Evolutionary conservation across 2,797 vertebrate genomes (phyloP), one percentile per base, ranked within the genome.

Genomic region (Bryconaethiops microstoma): DNA sequence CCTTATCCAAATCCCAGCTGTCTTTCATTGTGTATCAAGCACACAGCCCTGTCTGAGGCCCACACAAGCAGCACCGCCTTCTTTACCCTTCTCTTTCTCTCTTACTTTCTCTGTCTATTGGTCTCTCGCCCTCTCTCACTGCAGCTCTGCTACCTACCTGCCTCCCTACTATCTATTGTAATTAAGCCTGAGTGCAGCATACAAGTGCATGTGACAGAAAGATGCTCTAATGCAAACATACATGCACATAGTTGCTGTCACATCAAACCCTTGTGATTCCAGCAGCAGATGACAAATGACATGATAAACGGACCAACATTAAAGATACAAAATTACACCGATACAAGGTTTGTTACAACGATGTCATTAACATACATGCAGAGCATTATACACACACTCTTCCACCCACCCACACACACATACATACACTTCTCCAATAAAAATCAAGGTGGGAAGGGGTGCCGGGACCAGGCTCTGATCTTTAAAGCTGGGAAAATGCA

Each of bases 341-440:
- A 62, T 2, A 25, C 23, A 62, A 25, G 10, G 21, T 25, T 62
- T 60, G n/a, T n/a, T n/a, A n/a, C n/a, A n/a, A 19, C 0, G 10
- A 29, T 67, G 17, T 0, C 7, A 1, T 64, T 68, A 13, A 1
- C 7, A 1, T 64, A 19, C 10, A 45, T 16, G 42, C 21, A 48
- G 40, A 59, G 5, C 3, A 29, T 62, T 25, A 62, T 10, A 60
- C 62, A n/a, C 67, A 25, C 29, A 0, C 45, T 76, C 71, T 72
- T 73, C 82, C 82, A 76, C 62, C 82, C 82, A 76, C 62, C 35
- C 35, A 35, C 35, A 35, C 35, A 35, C 35, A 35, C 35, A 35
- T 2, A 77, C 57, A 74, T 21, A 68, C 87, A 91, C 90, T 89
- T 89, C 16, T 63, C 87, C 83, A 86, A 90, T 89, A 90, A 91